Evolutionary conservation across 1,140 invertebrate genomes (phyloP), one percentile per base, ranked within the genome.

Genomic region (Heliconius melpomene): DNA sequence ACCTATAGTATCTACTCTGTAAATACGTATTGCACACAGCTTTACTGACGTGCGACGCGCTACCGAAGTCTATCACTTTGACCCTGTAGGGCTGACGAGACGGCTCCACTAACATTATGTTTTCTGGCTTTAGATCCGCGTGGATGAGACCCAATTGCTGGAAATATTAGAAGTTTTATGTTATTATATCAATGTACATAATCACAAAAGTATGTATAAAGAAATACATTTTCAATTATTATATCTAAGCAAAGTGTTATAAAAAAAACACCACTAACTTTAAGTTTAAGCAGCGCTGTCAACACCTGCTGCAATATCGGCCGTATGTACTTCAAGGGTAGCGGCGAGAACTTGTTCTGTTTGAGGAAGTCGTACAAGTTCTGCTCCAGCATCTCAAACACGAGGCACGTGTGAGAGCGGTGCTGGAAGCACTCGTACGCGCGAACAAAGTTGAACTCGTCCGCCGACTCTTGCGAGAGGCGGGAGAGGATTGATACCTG

Each of bases 331-430:
- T 99, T 99, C 72, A 99, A 96, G 71, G 99, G 99, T 86, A 99
- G 95, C 80, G 99, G 99, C 90, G 98, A 98, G 94, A 99, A 99
- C 95, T 99, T 99, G 95, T 99, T 99, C 94, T 99, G 99, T 94
- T 99, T 99, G 75, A 99, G 96, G 95, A 99, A 99, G 95, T 99
- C 99, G 95, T 99, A 99, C 77, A 99, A 96, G 95, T 99, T 99
- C 95, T 99, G 99, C 93, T 99, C 99, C 83, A 99, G 96, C 99
- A 99, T 99, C 95, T 99, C 99, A 95, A 99, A 99, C 86, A 99
- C 99, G 92, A 99, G 96, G 95, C 99, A 99, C 38, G 99, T 99
- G 95, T 99, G 99, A 90, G 99, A 99, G 94, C 99, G 99, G 95
- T 99, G 99, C 95, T 99, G 98, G 95, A 99, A 99, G 95, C 99